Conservation (phyloP, 2,113 vertebrate genomes). For the Picathartes gymnocephalus region DNA sequence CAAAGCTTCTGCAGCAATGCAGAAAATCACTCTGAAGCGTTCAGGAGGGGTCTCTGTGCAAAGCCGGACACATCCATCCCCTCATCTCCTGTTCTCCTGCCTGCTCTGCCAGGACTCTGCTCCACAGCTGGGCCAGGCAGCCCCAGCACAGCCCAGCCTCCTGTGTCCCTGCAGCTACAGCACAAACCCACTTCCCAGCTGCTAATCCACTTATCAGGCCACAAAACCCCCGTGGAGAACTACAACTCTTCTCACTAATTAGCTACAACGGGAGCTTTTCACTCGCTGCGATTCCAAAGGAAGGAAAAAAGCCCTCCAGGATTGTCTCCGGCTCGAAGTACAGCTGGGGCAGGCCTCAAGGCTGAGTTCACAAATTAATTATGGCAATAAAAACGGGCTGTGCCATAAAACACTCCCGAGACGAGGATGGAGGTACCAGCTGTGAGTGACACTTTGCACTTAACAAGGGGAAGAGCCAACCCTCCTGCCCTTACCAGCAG, state of each 20-base stretch:
- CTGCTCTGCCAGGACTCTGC: neutral
- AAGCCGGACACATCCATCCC: neutral
- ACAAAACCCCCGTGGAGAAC: neutral
- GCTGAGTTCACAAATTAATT: conserved; percentile 57
- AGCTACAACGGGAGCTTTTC: neutral
- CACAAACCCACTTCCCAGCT: neutral
- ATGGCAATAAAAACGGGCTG: conserved; percentile 36
- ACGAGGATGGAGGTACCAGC: neutral
- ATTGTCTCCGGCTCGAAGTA: neutral
- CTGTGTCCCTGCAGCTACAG: neutral
- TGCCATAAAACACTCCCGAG: neutral
- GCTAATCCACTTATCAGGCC: neutral
- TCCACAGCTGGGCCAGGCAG: neutral
- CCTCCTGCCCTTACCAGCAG: neutral
- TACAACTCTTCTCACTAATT: neutral
- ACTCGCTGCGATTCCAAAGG: neutral
- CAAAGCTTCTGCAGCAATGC: neutral
- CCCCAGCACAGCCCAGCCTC: rapidly evolving
- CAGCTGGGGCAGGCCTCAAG: neutral
- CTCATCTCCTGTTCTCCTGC: neutral
- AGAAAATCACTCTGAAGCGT: neutral
- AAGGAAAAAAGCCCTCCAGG: neutral
- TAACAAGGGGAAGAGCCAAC: neutral
- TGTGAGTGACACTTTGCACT: neutral
- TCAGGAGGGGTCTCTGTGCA: neutral